Base-by-base conservation (phyloP, 2,113 vertebrate species). In the Natator depressus region DNA sequence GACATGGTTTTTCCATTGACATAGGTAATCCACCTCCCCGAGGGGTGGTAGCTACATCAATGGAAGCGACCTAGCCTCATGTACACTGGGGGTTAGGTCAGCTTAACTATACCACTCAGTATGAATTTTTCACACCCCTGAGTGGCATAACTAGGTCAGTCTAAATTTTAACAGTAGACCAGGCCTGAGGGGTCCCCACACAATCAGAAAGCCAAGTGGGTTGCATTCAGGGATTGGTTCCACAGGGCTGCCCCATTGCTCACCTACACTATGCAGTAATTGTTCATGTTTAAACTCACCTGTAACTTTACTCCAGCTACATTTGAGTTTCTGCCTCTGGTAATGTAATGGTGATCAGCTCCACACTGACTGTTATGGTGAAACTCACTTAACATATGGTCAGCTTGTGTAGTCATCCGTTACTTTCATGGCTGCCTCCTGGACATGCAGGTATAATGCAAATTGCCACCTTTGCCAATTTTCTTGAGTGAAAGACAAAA, bases 241-340 rank as follows among this genome's bases (percentile, higher is more conserved):
- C 38, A 72, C 89, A 59, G 85, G 76, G 80, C 82, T 95, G 69
- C 82, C 90, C 69, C 82, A 88, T 82, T 91, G 80, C n/a, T 85
- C 38, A 50, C 6, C 53, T 87, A 80, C 89, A 25, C 81, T 65
- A 79, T 35, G 83, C 65, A 50, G 54, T 0, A 0, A 81, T 94
- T 72, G 25, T 42, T 84, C 49, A 84, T 82, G 82, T 47, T 75
- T 88, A 89, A 95, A 47, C 79, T 93, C 0, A 0, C 25, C 46
- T 91, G 62, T 80, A 35, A 55, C 55, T 87, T 76, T 88, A 0
- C 55, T 86, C 80, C 72, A 75, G 69, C 17, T 20, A n/a, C n/a
- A 10, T 75, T 75, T 75, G n/a, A 75, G 69, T 75, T 75, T 42
- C n/a, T n/a, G 38, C n/a, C n/a, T 42, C 35, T 72, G 31, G n/a